Base-by-base conservation (phyloP, 2,797 vertebrate genomes). In the Gymnothorax javanicus region DNA sequence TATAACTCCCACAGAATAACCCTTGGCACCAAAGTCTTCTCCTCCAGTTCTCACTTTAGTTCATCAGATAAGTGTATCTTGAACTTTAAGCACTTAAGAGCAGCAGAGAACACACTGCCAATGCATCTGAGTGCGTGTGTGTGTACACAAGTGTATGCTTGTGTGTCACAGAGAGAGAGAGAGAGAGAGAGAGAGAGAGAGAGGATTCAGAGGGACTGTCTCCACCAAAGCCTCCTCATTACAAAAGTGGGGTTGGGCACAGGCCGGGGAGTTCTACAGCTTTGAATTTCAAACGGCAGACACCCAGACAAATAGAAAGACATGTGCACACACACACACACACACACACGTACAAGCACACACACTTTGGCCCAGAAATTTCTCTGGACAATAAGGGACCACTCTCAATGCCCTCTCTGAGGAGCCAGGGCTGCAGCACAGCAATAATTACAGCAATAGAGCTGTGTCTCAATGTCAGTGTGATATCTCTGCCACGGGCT, bases 341-440 rank as follows among this genome's bases (percentile, higher is more conserved):
- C 8, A n/a, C 25, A 57, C 43, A 52, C 17, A 64, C 62, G n/a
- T 23, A 7, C 58, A 60, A 6, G 15, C 58, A 60, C 58, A 60
- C 13, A 15, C 58, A 60, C 58, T 60, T 94, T 89, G 90, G 93
- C 86, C 13, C 91, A 88, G 90, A 43, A 43, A 43, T 43, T 43
- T 43, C 33, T 43, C 33, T 43, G 33, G 33, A 2, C 33, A 43
- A 2, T 43, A 43, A 43, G 33, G 33, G 33, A 43, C 33, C 91
- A 90, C 92, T 92, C 92, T 95, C 95, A 23, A 20, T 81, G 15
- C 11, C 52, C 20, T 56, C 8, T 43, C 33, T 43, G 92, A 88
- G 92, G 93, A 96, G 94, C 93, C 75, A 67, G 2, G 9, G 33
- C 33, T 27, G 13, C 52, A 20, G 4, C 52, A 11, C 43, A 5